phyloP scores from a whole-genome alignment of 2,888 invertebrate genomes.

The Geotrupes spiniger region DNA sequence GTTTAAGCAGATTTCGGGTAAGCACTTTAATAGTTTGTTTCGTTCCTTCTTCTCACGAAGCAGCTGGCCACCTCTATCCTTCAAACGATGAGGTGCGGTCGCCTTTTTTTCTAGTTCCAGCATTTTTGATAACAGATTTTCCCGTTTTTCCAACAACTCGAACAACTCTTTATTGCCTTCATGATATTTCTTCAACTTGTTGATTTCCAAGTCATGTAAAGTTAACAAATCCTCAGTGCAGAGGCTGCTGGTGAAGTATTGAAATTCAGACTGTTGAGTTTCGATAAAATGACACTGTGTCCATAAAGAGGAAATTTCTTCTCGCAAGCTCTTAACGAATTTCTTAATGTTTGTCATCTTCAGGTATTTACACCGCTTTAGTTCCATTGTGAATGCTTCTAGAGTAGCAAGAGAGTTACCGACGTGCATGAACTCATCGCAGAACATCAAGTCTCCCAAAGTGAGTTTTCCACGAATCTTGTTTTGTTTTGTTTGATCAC shows the following conservation, averaged over 20 bases:
- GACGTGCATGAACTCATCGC: constrained; percentile 62
- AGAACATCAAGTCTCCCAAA: constrained; percentile 69
- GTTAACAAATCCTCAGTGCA: constrained; percentile 79
- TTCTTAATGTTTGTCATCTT: constrained; percentile 74
- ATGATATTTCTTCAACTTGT: constrained; percentile 65
- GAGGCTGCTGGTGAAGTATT: constrained; percentile 63
- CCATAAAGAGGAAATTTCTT: constrained; percentile 74
- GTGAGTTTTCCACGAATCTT: constrained; percentile 61
- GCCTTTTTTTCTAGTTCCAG: constrained; percentile 71
- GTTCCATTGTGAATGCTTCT: constrained; percentile 63
- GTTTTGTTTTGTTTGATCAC: constrained; percentile 57
- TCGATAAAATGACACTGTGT: constrained; percentile 69
- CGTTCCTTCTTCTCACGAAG: constrained; percentile 83
- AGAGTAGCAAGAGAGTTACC: constrained; percentile 59
- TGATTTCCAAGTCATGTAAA: constrained; percentile 74
- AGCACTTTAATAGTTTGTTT: constrained; percentile 67
- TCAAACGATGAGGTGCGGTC: constrained; percentile 76
- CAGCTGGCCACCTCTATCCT: constrained; percentile 84
- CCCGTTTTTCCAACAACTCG: constrained; percentile 63
- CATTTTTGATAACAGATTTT: constrained; percentile 72
- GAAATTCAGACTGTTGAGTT: constrained; percentile 60
- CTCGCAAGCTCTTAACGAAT: constrained; percentile 65
- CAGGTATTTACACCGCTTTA: constrained; percentile 70
- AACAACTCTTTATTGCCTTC: constrained; percentile 65
- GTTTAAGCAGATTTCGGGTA: constrained; percentile 66